Evolutionary conservation across 2,113 vertebrate genomes (phyloP).

Genomic region (Fukomys damarensis): DNA sequence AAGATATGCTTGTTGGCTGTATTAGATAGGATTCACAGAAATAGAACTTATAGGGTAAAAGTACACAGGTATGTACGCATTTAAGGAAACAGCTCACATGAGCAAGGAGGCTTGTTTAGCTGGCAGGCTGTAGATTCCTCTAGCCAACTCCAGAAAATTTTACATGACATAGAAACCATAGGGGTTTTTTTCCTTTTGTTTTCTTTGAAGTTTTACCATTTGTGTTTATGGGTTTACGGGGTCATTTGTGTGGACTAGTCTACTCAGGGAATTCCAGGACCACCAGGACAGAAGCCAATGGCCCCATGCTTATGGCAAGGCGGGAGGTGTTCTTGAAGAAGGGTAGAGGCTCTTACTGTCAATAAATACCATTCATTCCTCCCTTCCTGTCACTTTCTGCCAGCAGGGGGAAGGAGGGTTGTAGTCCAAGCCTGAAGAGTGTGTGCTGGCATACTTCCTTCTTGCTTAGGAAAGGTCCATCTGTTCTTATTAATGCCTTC

Average conservation of each 20-base stretch:
- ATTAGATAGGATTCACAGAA: not conserved
- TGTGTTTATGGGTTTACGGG: slow-evolving; percentile 82
- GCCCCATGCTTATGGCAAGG: slow-evolving; percentile 74
- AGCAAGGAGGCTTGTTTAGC: not conserved
- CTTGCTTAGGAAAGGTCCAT: not conserved
- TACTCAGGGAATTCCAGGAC: slow-evolving; percentile 80
- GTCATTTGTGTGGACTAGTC: slow-evolving; percentile 84
- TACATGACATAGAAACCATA: slow-evolving; percentile 82
- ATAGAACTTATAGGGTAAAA: not conserved
- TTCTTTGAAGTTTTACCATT: slow-evolving; percentile 78
- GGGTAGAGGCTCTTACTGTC: slow-evolving; percentile 71
- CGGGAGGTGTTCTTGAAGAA: slow-evolving; percentile 68
- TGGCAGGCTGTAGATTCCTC: slow-evolving; percentile 29
- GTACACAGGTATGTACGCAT: no score
- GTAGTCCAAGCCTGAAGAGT: not conserved
- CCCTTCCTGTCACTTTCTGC: slow-evolving; percentile 70
- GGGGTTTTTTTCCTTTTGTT: slow-evolving; percentile 69
- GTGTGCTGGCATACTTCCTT: not conserved
- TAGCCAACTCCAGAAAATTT: slow-evolving; percentile 78
- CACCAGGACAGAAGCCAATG: slow-evolving; percentile 69
- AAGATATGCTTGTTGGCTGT: not conserved
- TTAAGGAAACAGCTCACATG: not conserved
- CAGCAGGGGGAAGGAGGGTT: not conserved
- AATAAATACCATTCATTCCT: slow-evolving; percentile 58
- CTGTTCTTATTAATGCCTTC: not conserved